A percentile compares a stretch with the other conserved stretches of the same genome.
phyloP scores from a whole-genome alignment of 2,888 invertebrate species.

The Chrysolina oricalcia region DNA sequence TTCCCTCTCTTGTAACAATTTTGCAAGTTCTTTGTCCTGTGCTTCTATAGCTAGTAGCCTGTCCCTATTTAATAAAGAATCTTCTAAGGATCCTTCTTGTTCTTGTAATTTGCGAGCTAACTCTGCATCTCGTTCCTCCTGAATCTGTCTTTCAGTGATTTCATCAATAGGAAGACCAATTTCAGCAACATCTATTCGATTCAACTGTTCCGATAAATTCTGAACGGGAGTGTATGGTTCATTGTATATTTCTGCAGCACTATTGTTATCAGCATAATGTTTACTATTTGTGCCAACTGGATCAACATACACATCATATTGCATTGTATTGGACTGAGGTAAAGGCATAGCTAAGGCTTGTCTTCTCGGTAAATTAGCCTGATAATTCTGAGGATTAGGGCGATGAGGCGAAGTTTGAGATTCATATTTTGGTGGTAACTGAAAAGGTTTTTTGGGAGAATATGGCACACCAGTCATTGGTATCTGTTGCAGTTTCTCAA shows the following conservation, averaged over 20 bases:
- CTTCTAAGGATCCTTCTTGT: constrained; percentile 79
- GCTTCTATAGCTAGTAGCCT: constrained; percentile 84
- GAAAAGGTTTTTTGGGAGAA: constrained; percentile 60
- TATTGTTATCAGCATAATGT: constrained; percentile 44
- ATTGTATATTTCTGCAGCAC: constrained; percentile 64
- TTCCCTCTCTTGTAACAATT: constrained; percentile 84
- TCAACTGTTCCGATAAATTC: constrained; percentile 61
- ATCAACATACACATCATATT: constrained; percentile 61
- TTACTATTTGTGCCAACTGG: constrained; percentile 40
- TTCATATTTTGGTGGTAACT: constrained; percentile 53
- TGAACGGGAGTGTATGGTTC: constrained; percentile 64
- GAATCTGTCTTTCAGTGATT: constrained; percentile 75
- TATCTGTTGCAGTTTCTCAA: constrained; percentile 52
- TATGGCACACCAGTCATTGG: constrained; percentile 36
- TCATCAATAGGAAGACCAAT: constrained; percentile 73
- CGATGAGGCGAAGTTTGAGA: constrained; percentile 62
- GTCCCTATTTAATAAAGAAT: constrained; percentile 72
- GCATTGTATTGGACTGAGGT: constrained; percentile 56
- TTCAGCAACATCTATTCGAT: constrained; percentile 68
- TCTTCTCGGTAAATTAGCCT: constrained; percentile 64
- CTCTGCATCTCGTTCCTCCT: constrained; percentile 85
- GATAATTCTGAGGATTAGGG: constrained; percentile 62
- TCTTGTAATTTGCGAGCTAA: constrained; percentile 84
- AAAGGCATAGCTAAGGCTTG: constrained; percentile 69
- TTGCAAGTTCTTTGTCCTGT: constrained; percentile 85